Evolutionary conservation across 2,888 invertebrate genomes (phyloP), one percentile per base, ranked within the genome.

Genomic region (Eledone cirrhosa): DNA sequence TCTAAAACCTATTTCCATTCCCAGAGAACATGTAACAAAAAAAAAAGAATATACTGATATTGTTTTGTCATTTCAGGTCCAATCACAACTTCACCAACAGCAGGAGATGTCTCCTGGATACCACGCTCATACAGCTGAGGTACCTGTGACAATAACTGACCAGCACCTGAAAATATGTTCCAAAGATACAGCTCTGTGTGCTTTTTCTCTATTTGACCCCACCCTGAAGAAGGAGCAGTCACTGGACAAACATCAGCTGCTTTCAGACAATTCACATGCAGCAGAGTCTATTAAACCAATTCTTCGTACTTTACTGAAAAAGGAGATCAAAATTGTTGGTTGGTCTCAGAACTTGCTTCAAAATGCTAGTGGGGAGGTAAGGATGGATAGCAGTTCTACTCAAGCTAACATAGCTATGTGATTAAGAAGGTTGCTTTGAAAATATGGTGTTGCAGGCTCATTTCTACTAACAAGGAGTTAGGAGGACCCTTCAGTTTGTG

Each of bases 301-400:
- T 22, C 72, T 33, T 0, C 79, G 83, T 2, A 79, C 81, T 0
- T 72, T 85, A 13, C 82, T 82, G 3, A 79, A 79, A 79, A 87
- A 87, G 74, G 81, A 83, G 59, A 77, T 86, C 78, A 82, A 83
- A 22, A 85, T 87, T 63, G 85, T 86, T 47, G 87, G 87, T 13
- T 87, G 87, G 87, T 87, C 87, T 27, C 83, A 78, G 48, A 87
- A 87, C 79, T 81, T 87, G 1, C 81, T 87, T 7, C 76, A 82
- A 65, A 87, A 87, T 82, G 82, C 84, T 13, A 86, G 85, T 80
- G 87, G 83, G 31, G 85, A 86, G 84, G 87, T 87, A 82, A 13
- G 63, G n/a, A 3, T 19, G 63, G 1, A 19, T 77, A 27, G 5
- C 3, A 16, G 4, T 27, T 67, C 31, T 31, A 19, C 31, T 47